Conservation (phyloP, 2,888 invertebrate species). For the Augiades crinisus region DNA sequence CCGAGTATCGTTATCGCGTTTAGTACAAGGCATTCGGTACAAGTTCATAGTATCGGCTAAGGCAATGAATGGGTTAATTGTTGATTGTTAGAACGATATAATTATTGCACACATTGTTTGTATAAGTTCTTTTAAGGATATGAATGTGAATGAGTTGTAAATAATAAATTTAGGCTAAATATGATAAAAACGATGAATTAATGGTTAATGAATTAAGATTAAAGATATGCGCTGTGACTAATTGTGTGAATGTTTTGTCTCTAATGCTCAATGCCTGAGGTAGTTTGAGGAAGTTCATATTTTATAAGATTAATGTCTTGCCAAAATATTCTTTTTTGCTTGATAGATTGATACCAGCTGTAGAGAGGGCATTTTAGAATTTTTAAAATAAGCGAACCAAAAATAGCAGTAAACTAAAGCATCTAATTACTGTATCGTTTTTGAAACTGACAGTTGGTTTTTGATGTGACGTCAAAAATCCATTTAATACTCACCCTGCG, state of each 20-base stretch:
- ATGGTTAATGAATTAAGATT: constrained; percentile 32
- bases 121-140: constrained; percentile 44
- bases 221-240: constrained; percentile 71
- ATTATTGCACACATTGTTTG: constrained; percentile 56
- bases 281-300: constrained; percentile 21
- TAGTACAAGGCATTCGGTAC: too few relatives aligned
- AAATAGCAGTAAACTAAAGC: too few relatives aligned
- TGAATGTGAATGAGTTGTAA: constrained; percentile 58
- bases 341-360: constrained; percentile 36
- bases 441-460: too few relatives aligned
- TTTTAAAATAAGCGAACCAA: too few relatives aligned
- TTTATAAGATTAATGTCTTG: constrained; percentile 26
- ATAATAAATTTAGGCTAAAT: constrained; percentile 55
- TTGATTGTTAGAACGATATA: constrained; percentile 57
- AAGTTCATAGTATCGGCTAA: too few relatives aligned
- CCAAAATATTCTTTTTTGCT: constrained; percentile 33
- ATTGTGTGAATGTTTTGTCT: constrained; percentile 52
- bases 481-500: too few relatives aligned
- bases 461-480: too few relatives aligned
- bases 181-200: constrained; percentile 31
- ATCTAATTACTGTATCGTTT: too few relatives aligned
- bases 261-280: constrained; percentile 61
- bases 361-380: too few relatives aligned
- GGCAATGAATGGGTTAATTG: too few relatives aligned
- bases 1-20: too few relatives aligned